Percentiles rank a stretch among this genome's conserved stretches.
These are phyloP conservation scores for Istiophorus platypterus DNA, from an alignment of 2,113 vertebrate genomes.

Conservation along the genomic window DNA sequence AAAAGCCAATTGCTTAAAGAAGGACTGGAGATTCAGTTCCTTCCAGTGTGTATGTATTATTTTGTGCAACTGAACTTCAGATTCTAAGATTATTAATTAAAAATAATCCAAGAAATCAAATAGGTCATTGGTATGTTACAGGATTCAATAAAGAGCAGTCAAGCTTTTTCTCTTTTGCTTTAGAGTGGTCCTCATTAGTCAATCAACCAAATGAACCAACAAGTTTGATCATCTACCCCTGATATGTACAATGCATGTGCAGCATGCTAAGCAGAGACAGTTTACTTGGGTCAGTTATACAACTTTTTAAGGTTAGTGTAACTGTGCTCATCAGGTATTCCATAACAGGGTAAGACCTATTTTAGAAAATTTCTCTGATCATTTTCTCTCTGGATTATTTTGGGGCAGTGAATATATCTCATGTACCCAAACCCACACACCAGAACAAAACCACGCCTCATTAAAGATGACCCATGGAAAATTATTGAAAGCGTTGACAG, in stretches of 20 bases:
- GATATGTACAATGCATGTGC: not conserved
- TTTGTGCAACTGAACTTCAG: not conserved
- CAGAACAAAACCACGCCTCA: not conserved
- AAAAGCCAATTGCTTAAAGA: not conserved
- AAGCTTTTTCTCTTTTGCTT: not conserved
- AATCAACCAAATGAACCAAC: not conserved
- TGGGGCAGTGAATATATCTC: not conserved
- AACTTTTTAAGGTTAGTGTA: conserved; percentile 10
- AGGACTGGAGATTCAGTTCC: not conserved
- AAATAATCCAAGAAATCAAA: not conserved
- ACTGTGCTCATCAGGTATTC: not conserved
- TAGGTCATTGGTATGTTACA: not conserved
- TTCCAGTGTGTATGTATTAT: not conserved
- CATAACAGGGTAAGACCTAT: not conserved
- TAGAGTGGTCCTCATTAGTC: not conserved
- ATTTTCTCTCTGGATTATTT: not conserved
- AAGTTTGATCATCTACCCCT: not conserved
- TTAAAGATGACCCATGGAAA: conserved; percentile 5
- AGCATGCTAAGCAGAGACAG: not conserved
- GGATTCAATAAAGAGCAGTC: not conserved
- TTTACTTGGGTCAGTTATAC: not conserved
- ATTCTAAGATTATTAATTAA: not conserved
- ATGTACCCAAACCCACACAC: not conserved
- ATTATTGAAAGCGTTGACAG: conserved; percentile 42
- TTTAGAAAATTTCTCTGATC: not conserved